These are phyloP conservation scores for Copidosoma aretas DNA, from an alignment of 2,888 invertebrate genomes.

Conservation along the genomic window DNA sequence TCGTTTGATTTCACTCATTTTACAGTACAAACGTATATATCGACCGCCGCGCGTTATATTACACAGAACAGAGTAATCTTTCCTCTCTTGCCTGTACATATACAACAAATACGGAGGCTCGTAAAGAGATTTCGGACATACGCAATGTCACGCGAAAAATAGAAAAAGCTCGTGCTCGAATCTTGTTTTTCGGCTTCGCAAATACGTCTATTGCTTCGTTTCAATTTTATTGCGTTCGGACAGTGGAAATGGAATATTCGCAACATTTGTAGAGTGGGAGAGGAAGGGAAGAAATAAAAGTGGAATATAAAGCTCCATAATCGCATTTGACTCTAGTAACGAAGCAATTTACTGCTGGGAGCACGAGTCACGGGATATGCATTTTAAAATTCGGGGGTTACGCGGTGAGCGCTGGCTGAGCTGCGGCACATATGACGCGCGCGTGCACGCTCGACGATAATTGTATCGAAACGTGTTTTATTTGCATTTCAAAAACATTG, in stretches of 20 bases:
- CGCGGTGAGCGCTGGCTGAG: too few species aligned
- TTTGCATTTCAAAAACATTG: constrained; percentile 4
- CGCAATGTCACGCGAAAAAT: constrained; percentile 22
- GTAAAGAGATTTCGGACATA: neutral
- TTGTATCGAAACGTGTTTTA: constrained; percentile 2
- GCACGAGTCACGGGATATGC: constrained; percentile 21
- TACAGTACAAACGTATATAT: neutral
- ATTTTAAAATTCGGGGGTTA: constrained; percentile 11
- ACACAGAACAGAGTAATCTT: too few species aligned
- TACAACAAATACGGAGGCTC: neutral
- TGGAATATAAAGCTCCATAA: neutral
- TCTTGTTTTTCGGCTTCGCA: constrained; percentile 11
- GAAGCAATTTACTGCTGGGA: constrained; percentile 6
- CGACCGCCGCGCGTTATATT: neutral
- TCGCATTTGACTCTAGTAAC: neutral
- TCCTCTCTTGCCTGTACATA: too few species aligned
- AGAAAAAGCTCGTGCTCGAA: constrained; percentile 17
- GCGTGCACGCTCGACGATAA: constrained; percentile 8
- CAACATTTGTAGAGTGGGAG: too few species aligned
- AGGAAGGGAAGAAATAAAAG: neutral
- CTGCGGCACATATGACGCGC: too few species aligned
- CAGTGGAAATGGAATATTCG: neutral
- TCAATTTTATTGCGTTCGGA: constrained; percentile 21
- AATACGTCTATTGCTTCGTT: constrained; percentile 30
- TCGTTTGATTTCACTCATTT: neutral